Base-by-base conservation (phyloP, 2,797 vertebrate genomes). In the Hephaestus fuliginosus region DNA sequence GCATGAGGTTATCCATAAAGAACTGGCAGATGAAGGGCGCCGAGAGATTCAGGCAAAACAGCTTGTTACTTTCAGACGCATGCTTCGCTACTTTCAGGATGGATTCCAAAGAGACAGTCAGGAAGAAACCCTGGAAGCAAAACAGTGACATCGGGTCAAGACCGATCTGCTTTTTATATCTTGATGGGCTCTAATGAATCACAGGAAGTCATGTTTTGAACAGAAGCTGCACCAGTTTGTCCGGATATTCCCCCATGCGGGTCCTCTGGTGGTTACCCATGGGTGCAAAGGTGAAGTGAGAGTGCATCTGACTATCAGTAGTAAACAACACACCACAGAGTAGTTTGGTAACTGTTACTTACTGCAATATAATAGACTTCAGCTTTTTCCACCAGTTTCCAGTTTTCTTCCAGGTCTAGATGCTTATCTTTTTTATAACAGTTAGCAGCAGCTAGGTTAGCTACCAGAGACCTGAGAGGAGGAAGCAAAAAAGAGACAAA, bases 341-440 rank as follows among this genome's bases (percentile, higher is more conserved):
- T 36, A 5, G 15, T 70, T 69, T 66, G 6, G 2, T 22, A 60
- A 70, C 18, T 30, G 46, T 60, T 85, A 98, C 98, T 98, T 94
- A 99, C 98, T 70, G 98, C 98, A 81, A 99, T 99, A 56, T 99
- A 99, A 91, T 95, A 99, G 89, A 99, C 97, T 91, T 96, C 96
- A 71, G 98, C 98, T 84, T 97, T 97, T 93, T 99, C 97, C 86
- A 99, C 98, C 90, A 99, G 77, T 80, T 96, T 94, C 98, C 98
- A 99, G 94, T 99, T 99, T 89, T 98, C 97, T 76, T 98, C 96
- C 89, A 99, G 83, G 92, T 99, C 98, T 87, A 99, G 96, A 94
- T 99, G 98, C 68, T 98, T 97, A 44, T 99, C 97, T 83, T 97
- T 99, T 87, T 98, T 98, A 88, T 99, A 99, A 88, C 97, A 98